Evolutionary conservation across 2,888 invertebrate genomes (phyloP).

Genomic region (Tetheella fluctuosa): DNA sequence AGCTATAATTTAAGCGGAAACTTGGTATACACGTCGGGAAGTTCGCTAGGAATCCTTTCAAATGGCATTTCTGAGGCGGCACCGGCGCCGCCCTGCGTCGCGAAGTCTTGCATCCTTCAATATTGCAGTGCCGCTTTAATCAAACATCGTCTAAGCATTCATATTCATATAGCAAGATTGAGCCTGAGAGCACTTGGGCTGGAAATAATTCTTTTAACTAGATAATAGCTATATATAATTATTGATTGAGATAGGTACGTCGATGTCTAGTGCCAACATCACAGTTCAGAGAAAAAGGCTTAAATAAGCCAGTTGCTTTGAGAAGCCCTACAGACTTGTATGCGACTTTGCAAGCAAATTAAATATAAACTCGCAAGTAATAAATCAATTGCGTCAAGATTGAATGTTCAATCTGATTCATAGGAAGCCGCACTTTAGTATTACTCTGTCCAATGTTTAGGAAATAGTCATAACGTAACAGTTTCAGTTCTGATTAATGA

Average conservation of each 20-base stretch:
- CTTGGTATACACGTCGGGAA: slow-evolving; percentile 29
- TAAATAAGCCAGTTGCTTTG: slow-evolving; percentile 25
- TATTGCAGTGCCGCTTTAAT: slow-evolving; percentile 8
- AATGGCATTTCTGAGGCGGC: slow-evolving; percentile 32
- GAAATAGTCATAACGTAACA: slow-evolving; percentile 46
- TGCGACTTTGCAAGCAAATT: too few relatives aligned
- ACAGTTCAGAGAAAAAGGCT: background rate
- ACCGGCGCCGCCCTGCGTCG: slow-evolving; percentile 23
- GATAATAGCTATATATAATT: too few relatives aligned
- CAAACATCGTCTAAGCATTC: too few relatives aligned
- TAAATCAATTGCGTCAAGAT: slow-evolving; percentile 42
- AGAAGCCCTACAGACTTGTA: slow-evolving; percentile 28
- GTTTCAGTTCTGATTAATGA: slow-evolving; percentile 63
- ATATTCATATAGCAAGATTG: too few relatives aligned
- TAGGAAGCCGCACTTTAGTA: slow-evolving; percentile 23
- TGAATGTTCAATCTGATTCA: slow-evolving; percentile 33
- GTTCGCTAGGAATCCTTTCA: slow-evolving; percentile 43
- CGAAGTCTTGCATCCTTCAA: slow-evolving; percentile 15
- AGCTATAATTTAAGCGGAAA: slow-evolving; percentile 37
- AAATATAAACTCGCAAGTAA: slow-evolving; percentile 37
- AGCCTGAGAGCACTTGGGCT: too few relatives aligned
- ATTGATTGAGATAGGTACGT: too few relatives aligned
- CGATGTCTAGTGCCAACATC: background rate
- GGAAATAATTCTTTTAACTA: too few relatives aligned
- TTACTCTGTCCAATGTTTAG: slow-evolving; percentile 28